Evolutionary conservation across 2,113 vertebrate species (phyloP).

Genomic region (Mustela nigripes): DNA sequence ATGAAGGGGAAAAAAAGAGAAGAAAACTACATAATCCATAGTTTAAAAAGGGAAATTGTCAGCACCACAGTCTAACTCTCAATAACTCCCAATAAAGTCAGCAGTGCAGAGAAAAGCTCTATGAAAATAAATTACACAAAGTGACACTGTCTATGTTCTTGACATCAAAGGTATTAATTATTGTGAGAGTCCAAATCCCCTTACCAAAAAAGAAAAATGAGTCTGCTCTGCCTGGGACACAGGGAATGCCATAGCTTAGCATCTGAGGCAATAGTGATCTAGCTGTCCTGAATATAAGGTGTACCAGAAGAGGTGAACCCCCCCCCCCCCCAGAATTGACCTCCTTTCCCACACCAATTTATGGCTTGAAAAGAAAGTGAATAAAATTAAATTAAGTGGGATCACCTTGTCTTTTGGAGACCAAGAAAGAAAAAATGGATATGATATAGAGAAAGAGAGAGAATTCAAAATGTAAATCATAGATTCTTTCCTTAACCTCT

Average conservation of each 20-base stretch:
- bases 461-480: background rate
- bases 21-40: background rate
- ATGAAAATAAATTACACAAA: slow-evolving; percentile 11
- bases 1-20: background rate
- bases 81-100: background rate
- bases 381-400: background rate
- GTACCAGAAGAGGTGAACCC: background rate
- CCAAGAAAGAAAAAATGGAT: background rate
- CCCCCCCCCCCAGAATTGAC: background rate
- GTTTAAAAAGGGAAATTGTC: background rate
- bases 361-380: background rate
- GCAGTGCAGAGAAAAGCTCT: slow-evolving; percentile 11
- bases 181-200: background rate
- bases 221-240: background rate
- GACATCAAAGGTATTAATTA: background rate
- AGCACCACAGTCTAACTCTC: background rate
- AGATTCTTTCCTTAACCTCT: background rate
- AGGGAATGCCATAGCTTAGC: background rate
- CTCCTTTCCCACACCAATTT: background rate
- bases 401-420: background rate
- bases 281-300: background rate
- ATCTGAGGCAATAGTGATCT: background rate
- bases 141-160: background rate
- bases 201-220: background rate
- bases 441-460: background rate